A percentile compares a stretch with the other conserved stretches of the same genome.
Evolutionary conservation across 2,888 invertebrate species (phyloP).

Genomic region (Drosophila kokeensis): DNA sequence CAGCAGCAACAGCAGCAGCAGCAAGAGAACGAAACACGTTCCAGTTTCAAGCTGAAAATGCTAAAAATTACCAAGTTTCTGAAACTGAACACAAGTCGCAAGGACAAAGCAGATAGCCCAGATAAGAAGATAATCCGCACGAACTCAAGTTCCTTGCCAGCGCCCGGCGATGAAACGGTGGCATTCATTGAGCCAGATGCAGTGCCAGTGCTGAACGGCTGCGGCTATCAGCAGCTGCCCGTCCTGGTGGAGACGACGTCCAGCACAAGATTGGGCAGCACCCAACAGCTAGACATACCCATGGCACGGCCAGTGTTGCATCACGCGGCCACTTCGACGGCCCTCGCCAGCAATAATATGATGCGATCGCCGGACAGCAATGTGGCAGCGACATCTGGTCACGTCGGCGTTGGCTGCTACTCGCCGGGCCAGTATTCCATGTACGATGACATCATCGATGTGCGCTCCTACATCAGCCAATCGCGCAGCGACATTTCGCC

Average conservation of each 20-base stretch:
- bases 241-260: constrained; percentile 87
- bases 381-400: background rate
- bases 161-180: constrained; percentile 69
- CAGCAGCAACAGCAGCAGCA: constrained; percentile 22
- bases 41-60: constrained; percentile 85
- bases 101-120: constrained; percentile 47
- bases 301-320: constrained; percentile 82
- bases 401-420: constrained; percentile 81
- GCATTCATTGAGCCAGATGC: constrained; percentile 74
- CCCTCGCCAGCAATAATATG: constrained; percentile 50
- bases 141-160: constrained; percentile 17
- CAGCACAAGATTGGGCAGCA: constrained; percentile 72
- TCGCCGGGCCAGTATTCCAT: constrained; percentile 86
- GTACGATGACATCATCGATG: constrained; percentile 89
- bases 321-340: constrained; percentile 76
- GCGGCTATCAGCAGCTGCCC: constrained; percentile 89
- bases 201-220: constrained; percentile 43
- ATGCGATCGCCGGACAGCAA: constrained; percentile 62
- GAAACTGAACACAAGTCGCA: constrained; percentile 76
- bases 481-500: constrained; percentile 90
- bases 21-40: constrained; percentile 75
- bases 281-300: constrained; percentile 82
- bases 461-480: constrained; percentile 90
- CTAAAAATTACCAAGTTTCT: constrained; percentile 90
- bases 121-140: constrained; percentile 43